phyloP scores from a whole-genome alignment of 2,888 invertebrate genomes.

The Sminthurinus aureus region DNA sequence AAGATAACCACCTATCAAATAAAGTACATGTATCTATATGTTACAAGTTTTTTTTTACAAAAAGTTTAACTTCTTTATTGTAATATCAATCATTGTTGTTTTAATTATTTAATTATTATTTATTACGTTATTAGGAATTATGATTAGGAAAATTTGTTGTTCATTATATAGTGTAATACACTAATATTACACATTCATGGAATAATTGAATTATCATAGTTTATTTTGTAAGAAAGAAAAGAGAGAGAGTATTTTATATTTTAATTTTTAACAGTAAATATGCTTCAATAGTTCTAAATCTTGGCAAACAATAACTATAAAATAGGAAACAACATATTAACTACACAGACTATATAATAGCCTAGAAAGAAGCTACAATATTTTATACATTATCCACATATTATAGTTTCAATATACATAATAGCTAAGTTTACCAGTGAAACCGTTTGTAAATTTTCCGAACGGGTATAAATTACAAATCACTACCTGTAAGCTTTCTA shows the following conservation, averaged over 20 bases:
- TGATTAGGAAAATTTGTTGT: not conserved
- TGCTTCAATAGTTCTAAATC: conserved; percentile 6
- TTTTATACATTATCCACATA: no score
- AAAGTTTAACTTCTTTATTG: not conserved
- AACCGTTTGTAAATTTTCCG: not conserved
- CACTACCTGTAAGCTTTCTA: not conserved
- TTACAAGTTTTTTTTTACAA: not conserved
- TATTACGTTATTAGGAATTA: not conserved
- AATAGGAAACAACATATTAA: no score
- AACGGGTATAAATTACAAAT: not conserved
- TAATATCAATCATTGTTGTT: not conserved
- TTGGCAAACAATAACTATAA: not conserved
- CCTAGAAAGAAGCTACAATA: no score
- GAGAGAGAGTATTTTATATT: not conserved
- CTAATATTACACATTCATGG: not conserved
- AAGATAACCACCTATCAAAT: conserved; percentile 5
- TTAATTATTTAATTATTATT: not conserved
- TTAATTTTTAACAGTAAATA: not conserved
- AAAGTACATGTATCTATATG: not conserved
- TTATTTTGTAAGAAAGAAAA: no score
- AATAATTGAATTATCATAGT: no score
- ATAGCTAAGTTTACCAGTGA: no score
- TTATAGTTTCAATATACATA: no score
- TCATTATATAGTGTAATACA: not conserved
- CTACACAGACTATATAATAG: no score